Base-by-base conservation (phyloP, 2,888 invertebrate species). In the Tetragonisca angustula region DNA sequence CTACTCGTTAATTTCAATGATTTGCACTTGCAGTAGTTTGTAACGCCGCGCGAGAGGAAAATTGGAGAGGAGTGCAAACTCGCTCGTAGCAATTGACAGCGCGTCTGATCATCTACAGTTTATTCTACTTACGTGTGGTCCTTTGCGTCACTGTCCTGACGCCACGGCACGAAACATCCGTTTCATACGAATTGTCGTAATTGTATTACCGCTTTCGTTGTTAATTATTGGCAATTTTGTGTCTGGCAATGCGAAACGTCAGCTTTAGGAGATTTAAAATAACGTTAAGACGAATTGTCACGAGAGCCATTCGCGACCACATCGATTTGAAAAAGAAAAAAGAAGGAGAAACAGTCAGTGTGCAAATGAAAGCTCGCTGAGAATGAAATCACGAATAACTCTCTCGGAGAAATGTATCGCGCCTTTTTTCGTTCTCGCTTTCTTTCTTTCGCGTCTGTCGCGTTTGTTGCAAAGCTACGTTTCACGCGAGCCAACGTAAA, bases 401-500 rank as follows among this genome's bases (percentile, higher is more conserved):
- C 19, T 3, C 15, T 52, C 1, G 19, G n/a, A 49, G 77, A n/a
- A 69, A 69, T 49, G 79, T 79, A 62, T 32, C 79, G 52, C 49
- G 72, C 32, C 32, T 49, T 43, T 61, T 59, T 27, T 32, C 32
- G 4, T 19, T 9, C 62, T 32, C 13, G 27, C 4, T 1, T 27
- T 27, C 17, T 50, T 6, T 50, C 5, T 52, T n/a, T 0, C 13
- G 1, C 24, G 11, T 19, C 27, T 52, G 4, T 15, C 0, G 13
- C 24, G 27, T 24, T 72, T 72, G 71, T 59, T 24, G 56, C 50
- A 3, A 65, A 56, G 27, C 56, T 36, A n/a, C 52, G 36, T 50
- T 81, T 67, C 79, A 72, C 81, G 67, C 71, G 67, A 72, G 62
- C 61, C 52, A 71, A 54, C 59, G 71, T 67, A 72, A 68, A 73